Evolutionary conservation across 2,888 invertebrate genomes (phyloP), one percentile per base, ranked within the genome.

Genomic region (Clepsis dumicolana): DNA sequence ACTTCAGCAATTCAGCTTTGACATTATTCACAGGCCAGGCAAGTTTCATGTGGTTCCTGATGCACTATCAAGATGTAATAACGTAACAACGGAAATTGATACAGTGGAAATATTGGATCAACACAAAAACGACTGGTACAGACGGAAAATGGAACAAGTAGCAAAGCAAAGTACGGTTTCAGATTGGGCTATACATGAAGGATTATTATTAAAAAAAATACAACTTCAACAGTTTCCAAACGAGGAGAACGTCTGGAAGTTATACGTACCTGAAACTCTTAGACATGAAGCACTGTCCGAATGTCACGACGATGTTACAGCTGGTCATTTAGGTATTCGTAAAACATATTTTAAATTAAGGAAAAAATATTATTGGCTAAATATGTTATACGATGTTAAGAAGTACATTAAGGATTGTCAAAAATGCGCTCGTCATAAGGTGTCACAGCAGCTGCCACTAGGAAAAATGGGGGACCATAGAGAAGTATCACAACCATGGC

Each of bases 1-100:
- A 7, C 38, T 70, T 7, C 63, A 65, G 32, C 60, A 66, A 72
- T 70, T 75, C 72, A 41, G 65, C 24, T 72, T 80, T 59, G 65
- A 64, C 10, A 63, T 71, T 38, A 65, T 70, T 1, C 79, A 83
- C 61, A 65, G 18, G 5, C 57, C 57, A 12, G 57, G 57, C 16
- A 57, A n/a, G 8, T 12, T 2, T 5, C 57, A 59, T 25, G 38
- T 21, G 1, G 57, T 59, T 1, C 57, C 57, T 2, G 57, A 59
- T 16, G 57, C 41, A n/a, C 25, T 59, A 5, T 59, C 57, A 7
- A 38, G 57, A n/a, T 2, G 7, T 12, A 41, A 25, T 3, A 10
- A 10, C 10, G 12, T 12, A 4, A 12, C n/a, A 12, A 48, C 8
- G n/a, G 24, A 50, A 24, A 44, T 44, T 16, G 8, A 44, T 8